phyloP scores from a whole-genome alignment of 2,797 vertebrate species.

The Typhlichthys subterraneus region DNA sequence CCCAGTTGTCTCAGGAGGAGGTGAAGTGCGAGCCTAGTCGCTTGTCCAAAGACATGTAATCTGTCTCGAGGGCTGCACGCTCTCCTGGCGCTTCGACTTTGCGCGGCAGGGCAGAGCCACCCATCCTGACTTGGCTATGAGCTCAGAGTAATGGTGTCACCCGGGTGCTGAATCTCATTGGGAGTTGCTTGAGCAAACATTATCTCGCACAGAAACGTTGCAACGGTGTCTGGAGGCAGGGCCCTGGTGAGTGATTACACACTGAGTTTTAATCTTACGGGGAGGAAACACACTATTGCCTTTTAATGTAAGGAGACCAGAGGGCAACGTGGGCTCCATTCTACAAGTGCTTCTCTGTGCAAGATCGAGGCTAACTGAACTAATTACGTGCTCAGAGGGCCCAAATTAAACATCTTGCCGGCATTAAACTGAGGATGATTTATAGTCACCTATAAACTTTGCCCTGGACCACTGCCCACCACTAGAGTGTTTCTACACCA shows the following conservation, averaged over 20 bases:
- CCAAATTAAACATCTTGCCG: constrained; percentile 60
- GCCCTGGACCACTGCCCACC: constrained; percentile 39
- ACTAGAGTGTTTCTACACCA: constrained; percentile 35
- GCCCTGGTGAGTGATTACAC: constrained; percentile 57
- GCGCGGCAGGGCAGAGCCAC: constrained; percentile 40
- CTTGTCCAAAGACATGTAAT: constrained; percentile 69
- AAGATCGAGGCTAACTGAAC: constrained; percentile 57
- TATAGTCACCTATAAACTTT: constrained; percentile 60
- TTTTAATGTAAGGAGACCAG: constrained; percentile 44
- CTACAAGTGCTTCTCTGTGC: constrained; percentile 32
- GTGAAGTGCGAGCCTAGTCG: constrained; percentile 56
- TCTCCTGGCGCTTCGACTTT: constrained; percentile 56
- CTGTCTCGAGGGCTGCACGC: constrained; percentile 63
- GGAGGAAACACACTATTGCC: constrained; percentile 45
- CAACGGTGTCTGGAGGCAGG: constrained; percentile 45
- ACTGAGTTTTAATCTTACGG: constrained; percentile 55
- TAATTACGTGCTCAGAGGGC: constrained; percentile 57
- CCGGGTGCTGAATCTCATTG: constrained; percentile 62
- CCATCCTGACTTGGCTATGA: constrained; percentile 61
- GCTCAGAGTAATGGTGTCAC: constrained; percentile 69
- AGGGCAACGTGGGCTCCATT: constrained; percentile 44
- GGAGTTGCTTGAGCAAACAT: constrained; percentile 71
- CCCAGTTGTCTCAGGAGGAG: constrained; percentile 52
- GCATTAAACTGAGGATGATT: constrained; percentile 68
- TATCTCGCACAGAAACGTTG: constrained; percentile 57